Conservation (phyloP, 2,113 vertebrate genomes). For the Benitochromis conjunctus region DNA sequence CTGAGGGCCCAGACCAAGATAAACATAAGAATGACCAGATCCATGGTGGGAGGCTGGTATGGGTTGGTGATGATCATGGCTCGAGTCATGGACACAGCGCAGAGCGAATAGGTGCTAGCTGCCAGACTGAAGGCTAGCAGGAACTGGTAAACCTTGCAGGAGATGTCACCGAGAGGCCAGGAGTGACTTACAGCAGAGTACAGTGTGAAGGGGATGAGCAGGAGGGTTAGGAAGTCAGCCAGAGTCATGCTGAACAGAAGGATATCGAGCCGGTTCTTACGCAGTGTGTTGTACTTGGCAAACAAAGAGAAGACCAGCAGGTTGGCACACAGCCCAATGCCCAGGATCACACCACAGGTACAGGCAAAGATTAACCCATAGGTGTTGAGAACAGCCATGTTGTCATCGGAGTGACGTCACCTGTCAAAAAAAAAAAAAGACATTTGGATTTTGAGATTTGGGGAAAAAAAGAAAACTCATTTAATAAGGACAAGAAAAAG, state of each 20-base stretch:
- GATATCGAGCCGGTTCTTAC: slow-evolving; percentile 72
- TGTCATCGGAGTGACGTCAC: slow-evolving; percentile 15
- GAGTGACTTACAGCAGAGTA: slow-evolving; percentile 64
- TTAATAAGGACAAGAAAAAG: not conserved
- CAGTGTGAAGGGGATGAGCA: slow-evolving; percentile 73
- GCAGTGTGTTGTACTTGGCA: slow-evolving; percentile 69
- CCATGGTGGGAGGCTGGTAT: slow-evolving; percentile 59
- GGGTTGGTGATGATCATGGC: slow-evolving; percentile 69
- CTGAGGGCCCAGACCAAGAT: slow-evolving; percentile 68
- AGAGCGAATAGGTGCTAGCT: slow-evolving; percentile 77
- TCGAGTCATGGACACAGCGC: slow-evolving; percentile 71
- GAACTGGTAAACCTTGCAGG: slow-evolving; percentile 79
- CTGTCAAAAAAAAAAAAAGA: not conserved
- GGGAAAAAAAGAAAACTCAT: not conserved
- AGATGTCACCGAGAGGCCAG: slow-evolving; percentile 68
- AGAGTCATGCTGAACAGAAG: slow-evolving; percentile 75
- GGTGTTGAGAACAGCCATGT: slow-evolving; percentile 49
- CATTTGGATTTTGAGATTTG: not conserved
- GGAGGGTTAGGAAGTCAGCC: slow-evolving; percentile 72
- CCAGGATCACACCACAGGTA: slow-evolving; percentile 70
- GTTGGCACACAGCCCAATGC: slow-evolving; percentile 72
- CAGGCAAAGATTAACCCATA: slow-evolving; percentile 73
- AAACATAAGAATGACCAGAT: slow-evolving; percentile 66
- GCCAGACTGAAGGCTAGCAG: slow-evolving; percentile 72
- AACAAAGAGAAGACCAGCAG: slow-evolving; percentile 75